Evolutionary conservation across 2,888 invertebrate genomes (phyloP).

Genomic region (Disparrhopalites patrizii): DNA sequence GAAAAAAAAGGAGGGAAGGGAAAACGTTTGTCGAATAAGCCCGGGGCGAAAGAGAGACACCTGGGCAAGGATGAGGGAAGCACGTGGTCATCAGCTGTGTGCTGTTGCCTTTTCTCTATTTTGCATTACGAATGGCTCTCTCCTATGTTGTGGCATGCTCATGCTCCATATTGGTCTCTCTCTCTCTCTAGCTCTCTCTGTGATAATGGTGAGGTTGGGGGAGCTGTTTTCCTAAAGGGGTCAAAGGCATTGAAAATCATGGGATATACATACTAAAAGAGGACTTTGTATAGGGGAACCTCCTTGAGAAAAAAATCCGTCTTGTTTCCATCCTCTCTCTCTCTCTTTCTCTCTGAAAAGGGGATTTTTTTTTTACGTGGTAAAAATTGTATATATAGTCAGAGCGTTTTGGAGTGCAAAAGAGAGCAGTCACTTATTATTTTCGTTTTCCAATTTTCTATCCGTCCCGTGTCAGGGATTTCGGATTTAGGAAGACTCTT

Average conservation of each 20-base stretch:
- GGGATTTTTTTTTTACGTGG: too few species aligned
- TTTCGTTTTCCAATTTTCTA: not conserved
- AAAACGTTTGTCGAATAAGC: too few species aligned
- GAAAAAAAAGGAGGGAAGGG: too few species aligned
- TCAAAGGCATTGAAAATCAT: not conserved
- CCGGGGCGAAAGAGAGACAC: too few species aligned
- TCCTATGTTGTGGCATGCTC: too few species aligned
- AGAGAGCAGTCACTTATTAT: not conserved
- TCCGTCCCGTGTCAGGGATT: constrained; percentile 14
- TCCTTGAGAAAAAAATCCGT: not conserved
- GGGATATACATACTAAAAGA: not conserved
- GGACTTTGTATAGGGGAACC: not conserved
- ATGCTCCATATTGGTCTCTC: too few species aligned
- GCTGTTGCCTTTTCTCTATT: too few species aligned
- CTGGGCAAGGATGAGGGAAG: too few species aligned
- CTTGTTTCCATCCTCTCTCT: not conserved
- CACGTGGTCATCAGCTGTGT: too few species aligned
- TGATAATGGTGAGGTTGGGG: not conserved
- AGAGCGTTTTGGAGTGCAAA: constrained; percentile 5
- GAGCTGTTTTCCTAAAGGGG: not conserved
- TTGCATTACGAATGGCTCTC: too few species aligned
- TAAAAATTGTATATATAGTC: not conserved
- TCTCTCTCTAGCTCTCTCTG: too few species aligned
- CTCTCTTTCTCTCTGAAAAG: not conserved
- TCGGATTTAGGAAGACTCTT: constrained; percentile 18